phyloP scores from a whole-genome alignment of 2,113 vertebrate species.

The Telmatochromis bifrenatus region DNA sequence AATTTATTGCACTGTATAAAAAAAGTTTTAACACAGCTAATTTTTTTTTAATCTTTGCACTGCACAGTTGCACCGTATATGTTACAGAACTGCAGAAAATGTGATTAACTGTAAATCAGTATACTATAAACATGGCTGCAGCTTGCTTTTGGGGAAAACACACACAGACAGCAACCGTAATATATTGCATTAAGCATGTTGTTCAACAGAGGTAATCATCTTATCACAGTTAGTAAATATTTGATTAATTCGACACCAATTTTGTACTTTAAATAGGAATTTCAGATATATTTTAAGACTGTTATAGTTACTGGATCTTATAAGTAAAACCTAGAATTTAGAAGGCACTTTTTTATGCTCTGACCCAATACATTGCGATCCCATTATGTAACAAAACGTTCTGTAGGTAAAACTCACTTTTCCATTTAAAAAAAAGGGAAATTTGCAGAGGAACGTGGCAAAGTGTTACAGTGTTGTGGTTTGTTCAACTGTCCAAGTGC shows the following conservation, averaged over 20 bases:
- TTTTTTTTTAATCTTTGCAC: not conserved
- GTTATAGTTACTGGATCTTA: not conserved
- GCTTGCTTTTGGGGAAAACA: not conserved
- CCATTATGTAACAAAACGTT: not conserved
- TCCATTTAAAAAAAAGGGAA: not conserved
- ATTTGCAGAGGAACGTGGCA: not conserved
- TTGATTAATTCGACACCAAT: not conserved
- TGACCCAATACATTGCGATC: not conserved
- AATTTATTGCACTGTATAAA: not conserved
- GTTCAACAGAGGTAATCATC: not conserved
- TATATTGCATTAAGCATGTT: not conserved
- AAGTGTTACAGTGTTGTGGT: not conserved
- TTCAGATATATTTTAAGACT: not conserved
- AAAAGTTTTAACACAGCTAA: not conserved
- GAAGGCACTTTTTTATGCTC: not conserved
- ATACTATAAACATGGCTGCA: not conserved
- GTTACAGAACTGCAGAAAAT: not conserved
- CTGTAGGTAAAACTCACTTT: not conserved
- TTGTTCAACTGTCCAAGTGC: not conserved
- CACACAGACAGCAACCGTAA: rapidly evolving
- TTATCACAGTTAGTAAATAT: not conserved
- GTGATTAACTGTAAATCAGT: not conserved
- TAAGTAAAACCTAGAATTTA: not conserved
- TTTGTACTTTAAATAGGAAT: not conserved
- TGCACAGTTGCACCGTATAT: not conserved